Base-by-base conservation (phyloP, 2,888 invertebrate species). In the Nomada ferruginata region DNA sequence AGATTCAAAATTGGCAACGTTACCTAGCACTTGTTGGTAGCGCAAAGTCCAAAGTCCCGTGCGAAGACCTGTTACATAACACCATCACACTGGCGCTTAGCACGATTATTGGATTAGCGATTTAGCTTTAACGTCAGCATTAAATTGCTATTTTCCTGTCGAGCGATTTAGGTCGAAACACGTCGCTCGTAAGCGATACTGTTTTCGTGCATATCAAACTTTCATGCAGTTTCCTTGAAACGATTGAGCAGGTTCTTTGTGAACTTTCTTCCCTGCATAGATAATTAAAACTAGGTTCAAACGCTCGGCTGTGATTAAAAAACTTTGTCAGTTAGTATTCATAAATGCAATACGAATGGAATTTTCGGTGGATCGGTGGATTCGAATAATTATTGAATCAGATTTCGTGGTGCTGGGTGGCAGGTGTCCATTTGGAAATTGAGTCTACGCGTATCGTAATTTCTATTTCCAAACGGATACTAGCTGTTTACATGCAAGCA, bases 61-160 rank as follows among this genome's bases (percentile, higher is more conserved):
- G 91, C 85, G 90, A 91, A 92, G 92, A 91, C 92, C 92, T 92
- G 92, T 90, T 90, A 90, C 87, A 89, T 89, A 90, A 91, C 87
- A 91, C 85, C 89, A 89, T 89, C 90, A 90, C 87, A 90, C 87
- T 89, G 84, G 86, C 88, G 89, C 87, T 91, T 90, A 90, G 88
- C 87, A 86, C 76, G 84, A 88, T 91, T 89, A 88, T 89, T 89
- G 83, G 69, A 89, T 88, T 89, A 89, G 89, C 84, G 69, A 76
- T 83, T 76, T 73, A 81, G 79, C 74, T 84, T 82, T 79, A 86
- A 78, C 61, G 83, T 82, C 83, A 70, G 75, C 79, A 75, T 79
- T 76, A 85, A 80, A 85, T 80, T 82, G 76, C 74, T 73, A 76
- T 76, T 70, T 79, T 75, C 82, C 83, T 77, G 81, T 76, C 64